Evolutionary conservation across 2,113 vertebrate species (phyloP), one percentile per base, ranked within the genome.

Genomic region (Proteles cristata): DNA sequence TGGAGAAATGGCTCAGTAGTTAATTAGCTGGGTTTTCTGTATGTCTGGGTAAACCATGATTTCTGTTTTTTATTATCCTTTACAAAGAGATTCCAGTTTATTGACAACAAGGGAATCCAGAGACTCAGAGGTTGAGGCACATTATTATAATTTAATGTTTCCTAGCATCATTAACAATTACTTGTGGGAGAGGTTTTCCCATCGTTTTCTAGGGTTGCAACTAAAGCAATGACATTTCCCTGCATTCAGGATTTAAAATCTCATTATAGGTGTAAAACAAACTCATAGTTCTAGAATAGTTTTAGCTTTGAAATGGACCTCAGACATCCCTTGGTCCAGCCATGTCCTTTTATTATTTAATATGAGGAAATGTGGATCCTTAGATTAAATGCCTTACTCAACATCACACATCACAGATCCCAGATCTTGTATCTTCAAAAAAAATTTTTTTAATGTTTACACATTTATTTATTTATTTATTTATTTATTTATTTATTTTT

Each of bases 11-110:
- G 33, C 68, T 80, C 28, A 17, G 53, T 50, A 39, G 86, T 93
- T 97, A 94, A 98, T 97, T 96, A 97, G 94, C 63, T 58, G 91
- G 43, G 79, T 25, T 94, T 94, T 93, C 71, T 80, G 0, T 92
- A 39, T 84, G 81, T 95, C 85, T 96, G 65, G 48, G 74, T 91
- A 89, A 94, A 74, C n/a, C 39, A 19, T n/a, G 21, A 28, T 82
- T 96, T 81, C 90, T 91, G 28, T 68, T 84, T 80, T 94, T 95
- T 68, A 81, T 94, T 85, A 74, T 68, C 43, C 35, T 31, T 96
- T 90, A 83, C 55, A 33, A 90, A 96, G 68, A 97, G 68, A 77
- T 69, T 93, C 80, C 73, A 0, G 76, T 93, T 97, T 89, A 95
- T 74, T 79, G 85, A 92, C 88, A 88, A 77, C 55, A n/a, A 69